A percentile compares a stretch with the other conserved stretches of the same genome.
Evolutionary conservation across 2,888 invertebrate species (phyloP).

Genomic region (Cataglyphis altisquamis): DNA sequence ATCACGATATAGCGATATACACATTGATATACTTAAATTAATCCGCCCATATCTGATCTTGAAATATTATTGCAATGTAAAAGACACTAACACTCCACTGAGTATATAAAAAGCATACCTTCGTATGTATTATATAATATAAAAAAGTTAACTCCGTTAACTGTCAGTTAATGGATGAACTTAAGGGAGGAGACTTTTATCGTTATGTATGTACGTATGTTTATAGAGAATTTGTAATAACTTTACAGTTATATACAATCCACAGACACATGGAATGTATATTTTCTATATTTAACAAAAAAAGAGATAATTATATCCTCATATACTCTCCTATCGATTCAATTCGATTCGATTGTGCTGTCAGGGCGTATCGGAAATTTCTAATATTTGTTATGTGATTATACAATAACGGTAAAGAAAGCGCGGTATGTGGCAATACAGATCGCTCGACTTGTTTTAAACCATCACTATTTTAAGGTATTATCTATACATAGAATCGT

Average conservation of each 20-base stretch:
- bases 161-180: slow-evolving; percentile 14
- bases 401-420: slow-evolving; percentile 12
- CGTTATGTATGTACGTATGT: slow-evolving; percentile 37
- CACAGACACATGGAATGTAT: slow-evolving; percentile 31
- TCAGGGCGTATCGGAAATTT: slow-evolving; percentile 1
- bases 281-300: slow-evolving; percentile 29
- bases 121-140: not conserved
- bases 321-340: not conserved
- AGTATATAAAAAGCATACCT: not conserved
- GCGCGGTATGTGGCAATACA: slow-evolving; percentile 3
- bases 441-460: slow-evolving; percentile 30
- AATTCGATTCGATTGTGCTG: not conserved
- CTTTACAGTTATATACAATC: slow-evolving; percentile 36
- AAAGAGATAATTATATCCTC: not conserved
- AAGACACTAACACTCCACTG: slow-evolving; percentile 12
- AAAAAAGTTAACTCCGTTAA: slow-evolving; percentile 23
- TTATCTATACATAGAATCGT: slow-evolving; percentile 17
- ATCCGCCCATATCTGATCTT: slow-evolving; percentile 73
- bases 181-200: slow-evolving; percentile 1
- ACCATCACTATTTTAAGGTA: slow-evolving; percentile 22
- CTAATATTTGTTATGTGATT: slow-evolving; percentile 36
- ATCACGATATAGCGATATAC: slow-evolving; percentile 51
- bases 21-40: slow-evolving; percentile 70
- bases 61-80: slow-evolving; percentile 25
- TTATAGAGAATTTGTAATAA: slow-evolving; percentile 30